Conservation (phyloP, 2,888 invertebrate genomes). For the Agonopterix arenella region DNA sequence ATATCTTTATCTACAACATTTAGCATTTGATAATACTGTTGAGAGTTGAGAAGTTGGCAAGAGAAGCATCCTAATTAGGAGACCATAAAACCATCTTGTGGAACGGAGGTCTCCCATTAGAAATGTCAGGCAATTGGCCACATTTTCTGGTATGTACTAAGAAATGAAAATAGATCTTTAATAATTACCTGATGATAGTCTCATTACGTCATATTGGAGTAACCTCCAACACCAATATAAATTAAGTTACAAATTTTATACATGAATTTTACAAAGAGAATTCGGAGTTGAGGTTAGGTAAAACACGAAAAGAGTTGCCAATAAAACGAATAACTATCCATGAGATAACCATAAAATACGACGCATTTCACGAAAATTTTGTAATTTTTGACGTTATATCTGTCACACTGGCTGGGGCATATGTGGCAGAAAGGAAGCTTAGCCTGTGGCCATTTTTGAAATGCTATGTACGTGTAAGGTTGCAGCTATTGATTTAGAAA, state of each 20-base stretch:
- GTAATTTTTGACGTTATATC: slow-evolving; percentile 60
- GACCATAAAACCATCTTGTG: no score
- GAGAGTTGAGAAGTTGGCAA: no score
- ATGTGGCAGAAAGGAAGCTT: slow-evolving; percentile 64
- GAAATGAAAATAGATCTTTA: not conserved
- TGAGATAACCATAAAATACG: slow-evolving; percentile 28
- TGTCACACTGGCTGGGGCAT: slow-evolving; percentile 62
- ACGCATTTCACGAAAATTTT: slow-evolving; percentile 47
- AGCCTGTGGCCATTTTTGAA: slow-evolving; percentile 67
- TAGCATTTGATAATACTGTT: no score
- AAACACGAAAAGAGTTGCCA: not conserved
- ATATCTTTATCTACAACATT: no score
- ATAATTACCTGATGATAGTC: not conserved
- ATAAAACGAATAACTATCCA: not conserved
- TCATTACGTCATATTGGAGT: slow-evolving; percentile 32
- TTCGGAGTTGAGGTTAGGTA: slow-evolving; percentile 1
- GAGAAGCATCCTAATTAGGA: no score
- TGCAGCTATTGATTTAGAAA: slow-evolving; percentile 58
- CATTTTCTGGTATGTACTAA: no score
- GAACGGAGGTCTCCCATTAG: no score
- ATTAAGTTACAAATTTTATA: not conserved
- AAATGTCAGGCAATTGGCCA: no score
- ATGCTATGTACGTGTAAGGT: slow-evolving; percentile 41
- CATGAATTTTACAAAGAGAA: not conserved
- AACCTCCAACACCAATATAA: slow-evolving; percentile 7